phyloP scores from a whole-genome alignment of 1,140 invertebrate species.

The Pissodes strobi region DNA sequence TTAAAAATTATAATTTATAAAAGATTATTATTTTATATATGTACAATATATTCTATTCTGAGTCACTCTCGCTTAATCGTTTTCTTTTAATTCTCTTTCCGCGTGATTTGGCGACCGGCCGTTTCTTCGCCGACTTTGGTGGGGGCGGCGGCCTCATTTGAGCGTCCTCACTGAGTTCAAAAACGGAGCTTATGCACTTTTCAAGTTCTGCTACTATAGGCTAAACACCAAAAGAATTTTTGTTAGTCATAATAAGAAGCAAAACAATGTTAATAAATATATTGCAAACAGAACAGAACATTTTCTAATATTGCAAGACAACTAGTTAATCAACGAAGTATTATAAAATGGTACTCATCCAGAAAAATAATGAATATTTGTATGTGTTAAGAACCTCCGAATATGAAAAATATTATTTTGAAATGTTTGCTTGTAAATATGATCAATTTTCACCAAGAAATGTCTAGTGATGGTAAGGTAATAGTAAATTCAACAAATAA shows the following conservation, averaged over 20 bases:
- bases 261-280: neutral
- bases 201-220: conserved; percentile 41
- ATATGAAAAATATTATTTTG: too few species aligned
- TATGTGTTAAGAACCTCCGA: too few species aligned
- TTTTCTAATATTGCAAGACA: neutral
- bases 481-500: too few species aligned
- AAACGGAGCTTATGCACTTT: conserved; percentile 37
- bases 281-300: neutral
- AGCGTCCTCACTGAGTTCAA: conserved; percentile 34
- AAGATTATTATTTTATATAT: too few species aligned
- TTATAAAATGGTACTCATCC: too few species aligned
- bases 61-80: conserved; percentile 1
- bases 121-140: conserved; percentile 20
- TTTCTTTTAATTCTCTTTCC: neutral
- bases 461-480: too few species aligned
- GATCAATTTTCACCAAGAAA: too few species aligned
- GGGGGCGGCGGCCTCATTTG: conserved; percentile 14
- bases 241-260: neutral
- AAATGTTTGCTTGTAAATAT: too few species aligned
- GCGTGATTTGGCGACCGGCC: neutral
- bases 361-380: too few species aligned
- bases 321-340: too few species aligned
- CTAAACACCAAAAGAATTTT: conserved; percentile 26
- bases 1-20: too few species aligned
- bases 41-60: too few species aligned